Evolutionary conservation across 1,140 invertebrate genomes (phyloP).

Genomic region (Caenorhabditis elegans): WBcel235 BX284602.5:13928501-13929000

Average conservation of each 20-base stretch:
- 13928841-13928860: background rate
- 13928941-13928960: constrained; percentile 49
- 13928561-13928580: constrained; percentile 23
- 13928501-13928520: background rate
- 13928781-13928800: constrained; percentile 54
- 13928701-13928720: background rate
- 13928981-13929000: constrained; percentile 15
- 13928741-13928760: constrained; percentile 38
- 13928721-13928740: background rate
- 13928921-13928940: constrained; percentile 43
- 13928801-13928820: constrained; percentile 39
- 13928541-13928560: constrained; percentile 6
- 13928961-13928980: constrained; percentile 35
- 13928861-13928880: constrained; percentile 46
- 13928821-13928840: constrained; percentile 6
- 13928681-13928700: constrained; percentile 45
- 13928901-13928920: constrained; percentile 50
- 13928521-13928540: background rate
- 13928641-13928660: constrained; percentile 29
- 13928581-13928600: constrained; percentile 20
- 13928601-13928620: constrained; percentile 34
- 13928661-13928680: constrained; percentile 53
- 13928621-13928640: constrained; percentile 35
- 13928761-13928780: constrained; percentile 54
- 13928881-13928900: constrained; percentile 45